phyloP scores from a whole-genome alignment of 2,797 vertebrate species.

The Chrysocyon brachyurus region DNA sequence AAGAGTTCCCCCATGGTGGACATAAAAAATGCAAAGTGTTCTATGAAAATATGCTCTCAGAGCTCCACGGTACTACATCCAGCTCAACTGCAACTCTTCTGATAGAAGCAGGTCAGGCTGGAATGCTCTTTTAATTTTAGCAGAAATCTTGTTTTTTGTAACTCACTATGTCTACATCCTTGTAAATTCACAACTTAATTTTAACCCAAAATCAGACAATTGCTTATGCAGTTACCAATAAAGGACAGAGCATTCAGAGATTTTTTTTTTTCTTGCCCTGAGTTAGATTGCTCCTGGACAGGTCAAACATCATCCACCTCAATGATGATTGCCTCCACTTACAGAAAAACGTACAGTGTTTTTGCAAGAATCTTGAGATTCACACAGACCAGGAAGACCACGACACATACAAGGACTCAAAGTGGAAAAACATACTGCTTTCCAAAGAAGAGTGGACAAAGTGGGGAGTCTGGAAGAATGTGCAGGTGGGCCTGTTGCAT shows the following conservation, averaged over 20 bases:
- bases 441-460: not conserved
- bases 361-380: constrained; percentile 3
- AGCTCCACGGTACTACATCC: not conserved
- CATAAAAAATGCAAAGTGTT: constrained; percentile 70
- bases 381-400: not conserved
- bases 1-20: constrained; percentile 38
- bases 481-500: not conserved
- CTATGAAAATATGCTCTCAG: constrained; percentile 47
- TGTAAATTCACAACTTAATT: constrained; percentile 50
- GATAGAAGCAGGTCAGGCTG: not conserved
- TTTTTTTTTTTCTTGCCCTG: not conserved
- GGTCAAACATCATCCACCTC: not conserved
- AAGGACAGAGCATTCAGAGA: not conserved
- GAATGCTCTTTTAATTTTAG: constrained; percentile 54
- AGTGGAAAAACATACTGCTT: not conserved
- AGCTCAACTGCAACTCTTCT: constrained; percentile 41
- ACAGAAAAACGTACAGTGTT: not conserved
- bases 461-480: not conserved
- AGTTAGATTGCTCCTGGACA: not conserved
- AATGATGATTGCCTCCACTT: not conserved
- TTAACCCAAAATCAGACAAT: constrained; percentile 10
- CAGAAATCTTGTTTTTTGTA: constrained; percentile 54
- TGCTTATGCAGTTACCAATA: not conserved
- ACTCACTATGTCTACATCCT: constrained; percentile 7
- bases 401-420: not conserved